phyloP scores from a whole-genome alignment of 2,888 invertebrate species.

The Alentia gelatinosa region DNA sequence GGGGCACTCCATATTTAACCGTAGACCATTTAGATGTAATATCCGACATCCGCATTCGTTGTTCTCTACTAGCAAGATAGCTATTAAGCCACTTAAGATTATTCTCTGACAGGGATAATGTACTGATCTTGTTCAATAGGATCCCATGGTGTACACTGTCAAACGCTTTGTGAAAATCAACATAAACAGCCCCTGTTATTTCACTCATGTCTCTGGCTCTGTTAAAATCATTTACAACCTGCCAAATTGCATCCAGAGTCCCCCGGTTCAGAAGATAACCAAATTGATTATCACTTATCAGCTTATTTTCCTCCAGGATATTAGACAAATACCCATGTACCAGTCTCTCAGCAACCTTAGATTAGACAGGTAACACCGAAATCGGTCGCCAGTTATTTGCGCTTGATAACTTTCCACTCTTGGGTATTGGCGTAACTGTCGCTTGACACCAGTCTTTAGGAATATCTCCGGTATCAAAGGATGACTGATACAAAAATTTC shows the following conservation, averaged over 20 bases:
- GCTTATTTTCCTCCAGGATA: not conserved
- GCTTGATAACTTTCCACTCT: not conserved
- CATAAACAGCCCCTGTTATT: no score
- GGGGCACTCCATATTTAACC: no score
- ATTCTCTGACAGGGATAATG: no score
- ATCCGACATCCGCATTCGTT: no score
- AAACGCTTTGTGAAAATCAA: no score
- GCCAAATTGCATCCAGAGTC: not conserved
- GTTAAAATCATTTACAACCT: not conserved
- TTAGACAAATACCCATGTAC: no score
- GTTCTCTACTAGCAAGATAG: no score
- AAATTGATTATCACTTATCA: not conserved
- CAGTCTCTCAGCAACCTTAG: not conserved
- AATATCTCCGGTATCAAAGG: not conserved
- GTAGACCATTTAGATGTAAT: no score
- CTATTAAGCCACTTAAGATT: no score
- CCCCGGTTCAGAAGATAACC: not conserved
- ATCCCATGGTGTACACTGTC: no score
- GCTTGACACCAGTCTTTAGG: not conserved
- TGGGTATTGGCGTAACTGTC: not conserved
- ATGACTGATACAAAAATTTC: not conserved
- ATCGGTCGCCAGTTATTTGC: not conserved
- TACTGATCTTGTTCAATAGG: no score
- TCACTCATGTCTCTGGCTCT: not conserved
- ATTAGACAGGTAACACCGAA: not conserved